phyloP scores from a whole-genome alignment of 2,113 vertebrate genomes.

The Apteryx owenii region DNA sequence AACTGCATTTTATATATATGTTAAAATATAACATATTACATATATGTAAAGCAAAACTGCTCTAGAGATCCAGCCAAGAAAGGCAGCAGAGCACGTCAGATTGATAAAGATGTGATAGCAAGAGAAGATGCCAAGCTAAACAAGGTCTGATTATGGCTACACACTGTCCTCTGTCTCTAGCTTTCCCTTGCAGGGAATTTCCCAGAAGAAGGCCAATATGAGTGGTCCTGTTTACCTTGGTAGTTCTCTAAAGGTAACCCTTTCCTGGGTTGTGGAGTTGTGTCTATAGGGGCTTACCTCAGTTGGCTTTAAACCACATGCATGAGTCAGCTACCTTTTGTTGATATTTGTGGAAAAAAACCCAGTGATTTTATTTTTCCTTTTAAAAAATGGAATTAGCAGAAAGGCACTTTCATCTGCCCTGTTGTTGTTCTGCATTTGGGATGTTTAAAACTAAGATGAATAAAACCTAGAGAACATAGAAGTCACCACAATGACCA shows the following conservation, averaged over 20 bases:
- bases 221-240: conserved; percentile 7
- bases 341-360: not conserved
- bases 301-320: fast-evolving
- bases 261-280: not conserved
- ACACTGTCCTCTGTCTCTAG: conserved; percentile 50
- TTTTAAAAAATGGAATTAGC: not conserved
- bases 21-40: conserved; percentile 40
- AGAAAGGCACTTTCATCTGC: not conserved
- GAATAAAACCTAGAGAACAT: not conserved
- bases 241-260: conserved; percentile 18
- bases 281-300: not conserved
- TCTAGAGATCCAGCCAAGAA: not conserved
- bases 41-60: not conserved
- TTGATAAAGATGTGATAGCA: conserved; percentile 59
- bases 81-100: conserved; percentile 32
- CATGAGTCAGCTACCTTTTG: not conserved
- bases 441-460: not conserved
- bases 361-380: not conserved
- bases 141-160: conserved; percentile 51
- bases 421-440: not conserved
- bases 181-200: conserved; percentile 66
- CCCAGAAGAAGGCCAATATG: conserved; percentile 61
- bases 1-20: not conserved
- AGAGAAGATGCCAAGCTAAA: conserved; percentile 57
- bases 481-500: not conserved